These are phyloP conservation scores for Ophioninae sp. DNA, from an alignment of 2,888 invertebrate genomes.

Conservation along the genomic window DNA sequence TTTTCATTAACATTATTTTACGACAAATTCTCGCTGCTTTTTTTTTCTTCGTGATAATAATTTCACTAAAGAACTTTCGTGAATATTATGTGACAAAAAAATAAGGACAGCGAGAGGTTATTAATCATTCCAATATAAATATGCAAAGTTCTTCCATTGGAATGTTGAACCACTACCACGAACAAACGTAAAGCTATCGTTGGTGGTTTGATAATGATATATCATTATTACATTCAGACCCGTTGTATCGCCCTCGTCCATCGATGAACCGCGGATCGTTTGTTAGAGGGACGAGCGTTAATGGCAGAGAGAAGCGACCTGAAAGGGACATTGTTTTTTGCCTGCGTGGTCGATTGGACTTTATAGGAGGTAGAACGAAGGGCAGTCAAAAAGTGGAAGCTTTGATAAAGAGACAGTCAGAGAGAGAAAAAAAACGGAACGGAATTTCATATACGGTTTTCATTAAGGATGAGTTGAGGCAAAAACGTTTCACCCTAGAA, in stretches of 20 bases:
- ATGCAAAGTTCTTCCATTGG: too few species aligned
- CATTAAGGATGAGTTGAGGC: slow-evolving; percentile 17
- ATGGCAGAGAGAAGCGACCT: slow-evolving; percentile 37
- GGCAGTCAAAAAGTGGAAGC: background rate
- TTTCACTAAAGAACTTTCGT: too few species aligned
- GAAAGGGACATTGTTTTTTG: slow-evolving; percentile 44
- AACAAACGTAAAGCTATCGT: background rate
- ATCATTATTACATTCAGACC: background rate
- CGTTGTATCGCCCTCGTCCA: background rate
- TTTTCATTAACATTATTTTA: too few species aligned
- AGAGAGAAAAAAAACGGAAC: background rate
- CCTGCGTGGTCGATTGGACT: slow-evolving; percentile 13
- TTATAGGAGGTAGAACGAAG: background rate
- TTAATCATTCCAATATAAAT: too few species aligned
- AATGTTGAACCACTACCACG: too few species aligned
- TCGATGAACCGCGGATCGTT: slow-evolving; percentile 22
- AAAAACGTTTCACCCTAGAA: slow-evolving; percentile 67
- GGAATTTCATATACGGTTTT: slow-evolving; percentile 21
- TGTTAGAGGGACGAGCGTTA: slow-evolving; percentile 49
- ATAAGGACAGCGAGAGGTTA: too few species aligned
- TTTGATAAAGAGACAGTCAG: background rate
- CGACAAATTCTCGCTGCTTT: too few species aligned
- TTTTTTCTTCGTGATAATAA: too few species aligned
- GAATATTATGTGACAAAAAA: too few species aligned
- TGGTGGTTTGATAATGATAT: slow-evolving; percentile 3